Evolutionary conservation across 2,113 vertebrate genomes (phyloP).

Genomic region (Clinocottus analis): DNA sequence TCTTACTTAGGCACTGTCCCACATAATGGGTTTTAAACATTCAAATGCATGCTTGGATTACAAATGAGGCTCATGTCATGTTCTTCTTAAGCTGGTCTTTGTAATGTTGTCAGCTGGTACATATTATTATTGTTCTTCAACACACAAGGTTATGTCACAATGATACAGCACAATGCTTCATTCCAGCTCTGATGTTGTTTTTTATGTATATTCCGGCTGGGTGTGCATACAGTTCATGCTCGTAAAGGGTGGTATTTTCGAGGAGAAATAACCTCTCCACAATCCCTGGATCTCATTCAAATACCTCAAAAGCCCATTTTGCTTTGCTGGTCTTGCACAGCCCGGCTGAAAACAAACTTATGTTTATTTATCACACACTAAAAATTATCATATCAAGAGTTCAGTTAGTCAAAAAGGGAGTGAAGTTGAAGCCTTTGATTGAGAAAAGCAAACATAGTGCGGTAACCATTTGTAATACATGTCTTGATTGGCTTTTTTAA

Average conservation of each 20-base stretch:
- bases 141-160: background rate
- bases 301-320: slow-evolving; percentile 45
- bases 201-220: background rate
- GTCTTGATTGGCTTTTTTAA: slow-evolving; percentile 16
- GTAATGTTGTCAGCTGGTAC: slow-evolving; percentile 18
- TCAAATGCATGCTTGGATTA: slow-evolving; percentile 70
- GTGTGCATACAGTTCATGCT: slow-evolving; percentile 1
- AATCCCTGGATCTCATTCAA: slow-evolving; percentile 33
- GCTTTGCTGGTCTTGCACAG: slow-evolving; percentile 42
- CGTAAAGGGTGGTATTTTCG: slow-evolving; percentile 1
- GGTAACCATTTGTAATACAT: slow-evolving; percentile 16
- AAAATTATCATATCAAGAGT: slow-evolving; percentile 46
- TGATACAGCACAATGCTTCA: background rate
- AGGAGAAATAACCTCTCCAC: slow-evolving; percentile 38
- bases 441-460: slow-evolving; percentile 4
- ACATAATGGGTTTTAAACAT: slow-evolving; percentile 77
- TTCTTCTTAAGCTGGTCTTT: slow-evolving; percentile 28
- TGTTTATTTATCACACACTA: slow-evolving; percentile 67
- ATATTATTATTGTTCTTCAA: slow-evolving; percentile 12
- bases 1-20: slow-evolving; percentile 73
- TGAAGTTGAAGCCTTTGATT: slow-evolving; percentile 33
- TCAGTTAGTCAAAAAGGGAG: slow-evolving; percentile 25
- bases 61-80: slow-evolving; percentile 50
- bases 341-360: slow-evolving; percentile 47
- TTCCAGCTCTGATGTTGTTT: slow-evolving; percentile 2